Percentiles rank a stretch among this genome's conserved stretches.
Evolutionary conservation across 2,113 vertebrate species (phyloP).

Genomic region (Lepus europaeus): DNA sequence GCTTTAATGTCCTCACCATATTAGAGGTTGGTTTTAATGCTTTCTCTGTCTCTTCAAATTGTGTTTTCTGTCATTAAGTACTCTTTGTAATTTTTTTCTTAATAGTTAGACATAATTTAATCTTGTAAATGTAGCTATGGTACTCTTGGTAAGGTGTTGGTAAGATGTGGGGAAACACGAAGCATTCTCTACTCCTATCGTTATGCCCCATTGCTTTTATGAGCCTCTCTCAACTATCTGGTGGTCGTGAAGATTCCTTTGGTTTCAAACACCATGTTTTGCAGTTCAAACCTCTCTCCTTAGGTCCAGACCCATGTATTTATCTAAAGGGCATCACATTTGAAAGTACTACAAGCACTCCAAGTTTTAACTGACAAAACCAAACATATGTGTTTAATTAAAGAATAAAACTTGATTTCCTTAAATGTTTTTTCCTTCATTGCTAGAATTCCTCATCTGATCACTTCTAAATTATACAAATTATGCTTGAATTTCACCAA

Average conservation of each 20-base stretch:
- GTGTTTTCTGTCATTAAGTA: not conserved
- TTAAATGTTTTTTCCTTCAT: not conserved
- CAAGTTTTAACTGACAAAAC: slow-evolving; percentile 26
- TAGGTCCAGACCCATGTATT: not conserved
- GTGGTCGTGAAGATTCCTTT: not conserved
- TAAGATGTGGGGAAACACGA: too few species aligned
- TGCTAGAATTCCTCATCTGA: not conserved
- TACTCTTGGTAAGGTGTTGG: too few species aligned
- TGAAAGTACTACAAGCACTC: not conserved
- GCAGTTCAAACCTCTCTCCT: not conserved
- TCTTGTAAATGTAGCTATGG: too few species aligned
- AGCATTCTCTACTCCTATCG: too few species aligned
- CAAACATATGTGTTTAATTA: not conserved
- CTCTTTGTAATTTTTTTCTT: too few species aligned
- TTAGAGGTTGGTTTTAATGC: not conserved
- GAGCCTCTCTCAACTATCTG: not conserved
- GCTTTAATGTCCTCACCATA: too few species aligned
- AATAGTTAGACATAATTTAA: too few species aligned
- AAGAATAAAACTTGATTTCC: not conserved
- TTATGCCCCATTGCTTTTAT: too few species aligned
- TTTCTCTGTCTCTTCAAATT: not conserved
- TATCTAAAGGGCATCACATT: not conserved
- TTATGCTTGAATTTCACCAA: not conserved
- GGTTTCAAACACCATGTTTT: slow-evolving; percentile 22
- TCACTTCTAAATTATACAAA: slow-evolving; percentile 20